Evolutionary conservation across 2,113 vertebrate species (phyloP).

Genomic region (Meles meles): DNA sequence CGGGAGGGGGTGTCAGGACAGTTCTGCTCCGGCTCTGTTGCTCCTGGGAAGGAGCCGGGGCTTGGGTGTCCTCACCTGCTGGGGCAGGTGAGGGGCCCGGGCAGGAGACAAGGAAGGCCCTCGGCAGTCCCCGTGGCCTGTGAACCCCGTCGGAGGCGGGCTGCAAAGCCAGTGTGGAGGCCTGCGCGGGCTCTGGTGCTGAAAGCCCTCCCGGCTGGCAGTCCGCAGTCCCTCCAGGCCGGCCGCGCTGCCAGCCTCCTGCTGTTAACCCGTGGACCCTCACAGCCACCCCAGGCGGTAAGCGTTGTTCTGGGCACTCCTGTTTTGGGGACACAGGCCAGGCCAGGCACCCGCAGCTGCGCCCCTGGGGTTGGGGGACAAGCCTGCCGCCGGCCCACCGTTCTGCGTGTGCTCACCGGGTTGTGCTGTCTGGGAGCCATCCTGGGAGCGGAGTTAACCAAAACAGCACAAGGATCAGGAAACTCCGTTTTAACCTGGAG

Average conservation of each 20-base stretch:
- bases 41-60: neutral
- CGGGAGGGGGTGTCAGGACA: neutral
- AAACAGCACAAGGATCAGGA: neutral
- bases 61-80: neutral
- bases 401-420: neutral
- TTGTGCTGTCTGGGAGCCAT: neutral
- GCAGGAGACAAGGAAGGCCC: neutral
- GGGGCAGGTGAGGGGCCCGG: too few relatives aligned
- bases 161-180: neutral
- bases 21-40: neutral
- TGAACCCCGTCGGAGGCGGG: neutral
- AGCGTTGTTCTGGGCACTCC: neutral
- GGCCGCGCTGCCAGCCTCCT: neutral
- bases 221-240: neutral
- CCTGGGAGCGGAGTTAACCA: neutral
- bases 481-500: neutral
- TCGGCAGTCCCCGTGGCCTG: neutral
- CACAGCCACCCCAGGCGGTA: neutral
- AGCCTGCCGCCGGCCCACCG: too few relatives aligned
- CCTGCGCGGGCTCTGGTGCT: too few relatives aligned
- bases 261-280: neutral
- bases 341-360: neutral
- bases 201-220: neutral
- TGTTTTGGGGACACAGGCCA: neutral
- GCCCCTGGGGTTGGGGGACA: neutral